Evolutionary conservation across 2,797 vertebrate genomes (phyloP).

Genomic region (Rhinatrema bivittatum): DNA sequence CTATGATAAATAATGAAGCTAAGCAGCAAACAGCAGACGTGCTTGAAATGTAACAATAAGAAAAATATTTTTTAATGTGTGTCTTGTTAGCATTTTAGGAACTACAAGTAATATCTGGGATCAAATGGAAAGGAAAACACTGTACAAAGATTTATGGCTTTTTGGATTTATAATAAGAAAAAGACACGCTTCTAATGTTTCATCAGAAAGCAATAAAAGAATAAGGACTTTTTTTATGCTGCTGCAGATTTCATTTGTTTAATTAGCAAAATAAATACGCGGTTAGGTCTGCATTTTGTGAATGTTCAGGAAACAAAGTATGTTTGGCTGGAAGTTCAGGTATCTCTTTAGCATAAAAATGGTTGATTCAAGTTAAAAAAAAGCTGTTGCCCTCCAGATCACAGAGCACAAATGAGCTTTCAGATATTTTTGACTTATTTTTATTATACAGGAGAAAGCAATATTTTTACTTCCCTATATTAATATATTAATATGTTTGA

Average conservation of each 20-base stretch:
- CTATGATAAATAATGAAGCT: slow-evolving; percentile 76
- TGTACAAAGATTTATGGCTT: slow-evolving; percentile 25
- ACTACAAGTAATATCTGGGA: slow-evolving; percentile 44
- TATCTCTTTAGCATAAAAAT: not conserved
- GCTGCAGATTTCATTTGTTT: slow-evolving; percentile 24
- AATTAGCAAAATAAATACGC: slow-evolving; percentile 9
- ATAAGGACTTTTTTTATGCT: not conserved
- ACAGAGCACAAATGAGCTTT: no score
- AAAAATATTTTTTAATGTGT: slow-evolving; percentile 62
- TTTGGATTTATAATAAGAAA: slow-evolving; percentile 2
- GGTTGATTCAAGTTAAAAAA: no score
- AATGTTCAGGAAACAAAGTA: slow-evolving; percentile 1
- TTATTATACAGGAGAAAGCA: no score
- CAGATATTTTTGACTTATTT: no score
- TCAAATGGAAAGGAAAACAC: slow-evolving; percentile 38
- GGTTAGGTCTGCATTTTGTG: slow-evolving; percentile 18
- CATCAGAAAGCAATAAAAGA: slow-evolving; percentile 22
- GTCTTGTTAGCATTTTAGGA: slow-evolving; percentile 53
- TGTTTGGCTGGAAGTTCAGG: not conserved
- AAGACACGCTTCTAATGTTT: slow-evolving; percentile 25
- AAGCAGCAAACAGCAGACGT: slow-evolving; percentile 67
- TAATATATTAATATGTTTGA: no score
- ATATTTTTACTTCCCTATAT: no score
- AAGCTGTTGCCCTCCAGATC: no score
- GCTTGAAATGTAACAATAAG: slow-evolving; percentile 73